Evolutionary conservation across 2,113 vertebrate species (phyloP).

Genomic region (Tricholaema leucomelas): DNA sequence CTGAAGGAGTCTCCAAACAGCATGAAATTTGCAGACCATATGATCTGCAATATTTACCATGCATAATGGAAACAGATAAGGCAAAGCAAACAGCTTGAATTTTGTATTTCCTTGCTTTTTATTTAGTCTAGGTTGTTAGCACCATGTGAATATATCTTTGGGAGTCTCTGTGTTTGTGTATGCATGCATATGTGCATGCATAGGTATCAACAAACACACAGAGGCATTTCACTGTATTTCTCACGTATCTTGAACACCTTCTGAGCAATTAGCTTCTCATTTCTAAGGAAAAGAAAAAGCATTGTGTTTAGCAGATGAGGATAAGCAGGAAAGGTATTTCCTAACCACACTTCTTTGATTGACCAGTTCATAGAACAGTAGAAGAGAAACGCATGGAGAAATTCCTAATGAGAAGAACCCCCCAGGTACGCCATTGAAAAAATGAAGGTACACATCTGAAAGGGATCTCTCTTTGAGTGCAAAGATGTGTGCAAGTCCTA

Average conservation of each 20-base stretch:
- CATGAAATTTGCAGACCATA: slow-evolving; percentile 43
- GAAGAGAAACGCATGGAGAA: background rate
- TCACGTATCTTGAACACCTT: background rate
- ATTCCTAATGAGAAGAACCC: background rate
- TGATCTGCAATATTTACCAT: slow-evolving; percentile 68
- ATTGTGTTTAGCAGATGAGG: background rate
- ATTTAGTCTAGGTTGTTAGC: slow-evolving; percentile 57
- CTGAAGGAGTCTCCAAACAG: slow-evolving; percentile 44
- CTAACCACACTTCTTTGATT: background rate
- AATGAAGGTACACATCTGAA: background rate
- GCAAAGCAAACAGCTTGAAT: slow-evolving; percentile 68
- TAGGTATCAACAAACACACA: slow-evolving; percentile 33
- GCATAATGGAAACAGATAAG: slow-evolving; percentile 64
- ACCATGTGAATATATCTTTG: slow-evolving; percentile 26
- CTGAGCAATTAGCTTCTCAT: background rate
- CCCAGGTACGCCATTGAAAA: background rate
- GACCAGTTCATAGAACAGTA: background rate
- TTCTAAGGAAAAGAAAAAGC: background rate
- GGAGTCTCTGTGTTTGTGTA: slow-evolving; percentile 3
- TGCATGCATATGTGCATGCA: background rate
- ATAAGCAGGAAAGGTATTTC: background rate
- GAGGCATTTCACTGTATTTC: background rate
- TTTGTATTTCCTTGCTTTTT: slow-evolving; percentile 49
- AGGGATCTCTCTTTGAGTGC: background rate
- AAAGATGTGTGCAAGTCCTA: background rate